A percentile compares a stretch with the other conserved stretches of the same genome.
phyloP scores from a whole-genome alignment of 2,797 vertebrate species.

The Peromyscus melanophrys region DNA sequence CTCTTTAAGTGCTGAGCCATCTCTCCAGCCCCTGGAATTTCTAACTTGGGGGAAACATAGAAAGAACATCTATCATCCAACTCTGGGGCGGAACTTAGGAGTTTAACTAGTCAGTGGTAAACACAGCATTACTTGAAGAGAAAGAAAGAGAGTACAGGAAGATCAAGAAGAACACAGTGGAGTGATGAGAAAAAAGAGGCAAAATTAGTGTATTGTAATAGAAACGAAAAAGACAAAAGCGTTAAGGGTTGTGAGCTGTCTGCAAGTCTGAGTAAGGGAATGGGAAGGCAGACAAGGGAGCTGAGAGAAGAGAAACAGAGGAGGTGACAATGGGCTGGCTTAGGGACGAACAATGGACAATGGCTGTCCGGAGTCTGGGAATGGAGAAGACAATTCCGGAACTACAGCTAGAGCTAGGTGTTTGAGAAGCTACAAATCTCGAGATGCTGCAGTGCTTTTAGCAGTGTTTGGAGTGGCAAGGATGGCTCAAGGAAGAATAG shows the following conservation, averaged over 20 bases:
- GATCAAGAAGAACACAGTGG: background rate
- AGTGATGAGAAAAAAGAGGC: background rate
- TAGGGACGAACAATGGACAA: background rate
- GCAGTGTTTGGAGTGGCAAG: background rate
- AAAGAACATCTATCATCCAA: background rate
- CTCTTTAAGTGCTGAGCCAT: background rate
- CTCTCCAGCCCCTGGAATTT: background rate
- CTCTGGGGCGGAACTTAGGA: background rate
- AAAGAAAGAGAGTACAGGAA: background rate
- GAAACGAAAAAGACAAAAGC: background rate
- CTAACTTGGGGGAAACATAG: background rate
- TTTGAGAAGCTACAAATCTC: background rate
- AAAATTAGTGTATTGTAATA: background rate
- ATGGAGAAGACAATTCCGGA: background rate
- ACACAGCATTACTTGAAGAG: background rate
- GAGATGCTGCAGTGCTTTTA: background rate
- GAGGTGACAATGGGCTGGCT: background rate
- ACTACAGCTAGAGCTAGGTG: background rate
- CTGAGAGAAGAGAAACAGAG: background rate
- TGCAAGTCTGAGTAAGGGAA: background rate
- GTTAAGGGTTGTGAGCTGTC: background rate
- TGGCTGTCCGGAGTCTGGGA: background rate
- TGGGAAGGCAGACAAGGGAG: background rate
- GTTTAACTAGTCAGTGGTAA: background rate
- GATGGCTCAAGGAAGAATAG: background rate